Evolutionary conservation across 2,888 invertebrate species (phyloP).

Genomic region (Cantharis flavilabris): DNA sequence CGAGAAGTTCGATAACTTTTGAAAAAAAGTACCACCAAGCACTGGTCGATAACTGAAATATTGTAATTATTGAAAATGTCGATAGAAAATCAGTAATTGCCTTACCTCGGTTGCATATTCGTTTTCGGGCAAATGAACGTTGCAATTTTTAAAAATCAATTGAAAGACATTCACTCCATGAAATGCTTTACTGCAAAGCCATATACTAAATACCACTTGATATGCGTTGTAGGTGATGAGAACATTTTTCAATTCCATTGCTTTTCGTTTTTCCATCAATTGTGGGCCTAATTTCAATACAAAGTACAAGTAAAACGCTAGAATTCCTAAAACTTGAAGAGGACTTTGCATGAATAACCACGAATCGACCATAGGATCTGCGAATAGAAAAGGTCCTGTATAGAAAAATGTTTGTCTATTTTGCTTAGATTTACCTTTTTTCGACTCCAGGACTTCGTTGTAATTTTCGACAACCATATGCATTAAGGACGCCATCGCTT

Average conservation of each 20-base stretch:
- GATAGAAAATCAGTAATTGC: neutral
- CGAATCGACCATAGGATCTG: slow-evolving; percentile 76
- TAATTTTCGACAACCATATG: slow-evolving; percentile 59
- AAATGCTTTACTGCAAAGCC: slow-evolving; percentile 61
- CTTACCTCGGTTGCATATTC: slow-evolving; percentile 31
- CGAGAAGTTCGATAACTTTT: slow-evolving; percentile 76
- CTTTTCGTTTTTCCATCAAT: slow-evolving; percentile 74
- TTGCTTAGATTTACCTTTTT: slow-evolving; percentile 53
- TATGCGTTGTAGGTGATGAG: slow-evolving; percentile 84
- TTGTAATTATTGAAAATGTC: neutral
- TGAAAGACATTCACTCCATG: slow-evolving; percentile 5
- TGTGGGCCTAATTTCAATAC: slow-evolving; percentile 76
- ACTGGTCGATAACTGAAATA: slow-evolving; percentile 63
- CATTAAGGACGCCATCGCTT: slow-evolving; percentile 57
- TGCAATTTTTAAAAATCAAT: slow-evolving; percentile 28
- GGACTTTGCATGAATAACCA: slow-evolving; percentile 82
- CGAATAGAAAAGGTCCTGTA: slow-evolving; percentile 36
- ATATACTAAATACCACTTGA: slow-evolving; percentile 84
- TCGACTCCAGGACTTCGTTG: slow-evolving; percentile 57
- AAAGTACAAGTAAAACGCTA: slow-evolving; percentile 71
- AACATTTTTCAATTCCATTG: slow-evolving; percentile 72
- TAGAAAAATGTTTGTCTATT: slow-evolving; percentile 4
- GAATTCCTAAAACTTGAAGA: slow-evolving; percentile 67
- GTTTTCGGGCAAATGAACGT: slow-evolving; percentile 17
- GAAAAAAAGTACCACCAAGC: slow-evolving; percentile 83